phyloP scores from a whole-genome alignment of 2,888 invertebrate genomes.

The Geophilus truncorum region DNA sequence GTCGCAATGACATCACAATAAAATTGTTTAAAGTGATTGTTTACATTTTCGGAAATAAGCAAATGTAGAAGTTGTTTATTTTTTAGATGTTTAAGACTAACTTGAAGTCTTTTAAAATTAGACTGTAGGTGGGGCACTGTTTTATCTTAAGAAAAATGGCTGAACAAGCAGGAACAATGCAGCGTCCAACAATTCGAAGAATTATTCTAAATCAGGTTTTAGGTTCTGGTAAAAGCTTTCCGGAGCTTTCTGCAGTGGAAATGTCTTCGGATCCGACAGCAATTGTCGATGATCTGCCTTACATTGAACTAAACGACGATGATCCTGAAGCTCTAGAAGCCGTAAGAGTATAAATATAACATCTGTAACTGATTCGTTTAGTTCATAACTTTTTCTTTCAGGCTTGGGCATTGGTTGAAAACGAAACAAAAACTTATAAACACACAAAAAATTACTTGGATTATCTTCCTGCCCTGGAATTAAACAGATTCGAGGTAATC shows the following conservation, averaged over 20 bases:
- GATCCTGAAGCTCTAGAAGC: slow-evolving; percentile 94
- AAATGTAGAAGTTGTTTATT: too few species aligned
- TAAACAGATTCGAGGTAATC: slow-evolving; percentile 71
- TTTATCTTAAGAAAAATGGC: too few species aligned
- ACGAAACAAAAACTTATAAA: slow-evolving; percentile 91
- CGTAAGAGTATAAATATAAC: slow-evolving; percentile 62
- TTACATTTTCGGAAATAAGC: too few species aligned
- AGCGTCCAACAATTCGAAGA: too few species aligned
- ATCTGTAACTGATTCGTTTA: background rate
- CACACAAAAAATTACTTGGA: slow-evolving; percentile 98
- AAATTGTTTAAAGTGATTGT: too few species aligned
- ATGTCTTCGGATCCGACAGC: slow-evolving; percentile 50
- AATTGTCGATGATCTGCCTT: slow-evolving; percentile 91
- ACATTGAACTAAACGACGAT: slow-evolving; percentile 97
- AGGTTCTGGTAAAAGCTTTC: too few species aligned
- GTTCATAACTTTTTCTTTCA: slow-evolving; percentile 46
- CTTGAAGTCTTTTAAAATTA: too few species aligned
- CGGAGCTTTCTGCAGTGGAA: too few species aligned
- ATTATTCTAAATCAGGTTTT: background rate
- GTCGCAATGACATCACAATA: too few species aligned
- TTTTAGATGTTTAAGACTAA: too few species aligned
- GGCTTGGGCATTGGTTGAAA: slow-evolving; percentile 95
- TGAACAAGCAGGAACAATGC: too few species aligned
- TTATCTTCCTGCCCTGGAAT: slow-evolving; percentile 69
- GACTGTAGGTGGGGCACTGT: too few species aligned